These are phyloP conservation scores for Octonoba sinensis DNA, from an alignment of 2,888 invertebrate genomes.

Conservation along the genomic window DNA sequence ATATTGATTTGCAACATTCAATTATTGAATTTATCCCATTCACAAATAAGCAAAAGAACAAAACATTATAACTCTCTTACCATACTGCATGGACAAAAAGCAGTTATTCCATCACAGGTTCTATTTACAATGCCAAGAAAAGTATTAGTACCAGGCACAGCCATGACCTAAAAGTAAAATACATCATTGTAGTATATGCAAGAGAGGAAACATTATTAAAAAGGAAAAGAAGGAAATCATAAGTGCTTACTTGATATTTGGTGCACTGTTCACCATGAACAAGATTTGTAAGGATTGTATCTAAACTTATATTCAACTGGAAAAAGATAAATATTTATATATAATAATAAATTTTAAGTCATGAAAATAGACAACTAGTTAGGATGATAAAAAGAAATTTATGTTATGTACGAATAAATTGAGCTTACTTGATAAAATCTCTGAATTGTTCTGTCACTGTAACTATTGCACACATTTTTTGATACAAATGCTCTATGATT, in stretches of 20 bases:
- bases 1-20: no score
- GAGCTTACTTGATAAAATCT: slow-evolving; percentile 74
- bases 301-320: slow-evolving; percentile 84
- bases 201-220: slow-evolving; percentile 7
- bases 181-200: not conserved
- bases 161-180: slow-evolving; percentile 70
- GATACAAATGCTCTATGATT: slow-evolving; percentile 86
- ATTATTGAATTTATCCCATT: no score
- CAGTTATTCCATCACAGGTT: slow-evolving; percentile 83
- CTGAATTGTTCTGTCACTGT: slow-evolving; percentile 87
- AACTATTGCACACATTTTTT: slow-evolving; percentile 87
- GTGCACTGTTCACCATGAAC: slow-evolving; percentile 90
- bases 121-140: slow-evolving; percentile 91
- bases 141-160: slow-evolving; percentile 87
- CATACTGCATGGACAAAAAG: slow-evolving; percentile 93
- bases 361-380: no score
- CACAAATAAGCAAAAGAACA: not conserved
- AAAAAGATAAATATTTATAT: not conserved
- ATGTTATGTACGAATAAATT: not conserved
- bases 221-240: not conserved
- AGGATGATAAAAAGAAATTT: not conserved
- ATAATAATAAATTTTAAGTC: no score
- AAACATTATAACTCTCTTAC: slow-evolving; percentile 71
- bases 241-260: slow-evolving; percentile 81
- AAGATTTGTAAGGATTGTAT: slow-evolving; percentile 83